Conservation (phyloP, 1,140 invertebrate species). For the Pristionchus pacificus region DNA sequence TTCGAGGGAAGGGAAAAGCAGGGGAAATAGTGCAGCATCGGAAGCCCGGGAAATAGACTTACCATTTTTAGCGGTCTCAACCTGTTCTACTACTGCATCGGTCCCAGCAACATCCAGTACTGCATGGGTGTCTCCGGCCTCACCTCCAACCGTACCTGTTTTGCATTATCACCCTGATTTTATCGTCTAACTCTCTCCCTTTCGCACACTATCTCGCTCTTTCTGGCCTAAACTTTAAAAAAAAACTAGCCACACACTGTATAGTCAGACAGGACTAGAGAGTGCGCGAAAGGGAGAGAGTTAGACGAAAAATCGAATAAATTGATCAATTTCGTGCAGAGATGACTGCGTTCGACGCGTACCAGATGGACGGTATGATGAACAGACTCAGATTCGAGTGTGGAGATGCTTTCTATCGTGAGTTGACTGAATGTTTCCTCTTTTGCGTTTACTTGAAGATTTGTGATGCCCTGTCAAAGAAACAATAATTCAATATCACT, state of each 20-base stretch:
- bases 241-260: too few relatives aligned
- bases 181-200: neutral
- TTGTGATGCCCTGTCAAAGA: too few relatives aligned
- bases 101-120: neutral
- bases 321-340: too few relatives aligned
- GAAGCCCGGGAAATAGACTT: too few relatives aligned
- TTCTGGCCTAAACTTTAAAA: too few relatives aligned
- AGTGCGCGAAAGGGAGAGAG: too few relatives aligned
- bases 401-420: neutral
- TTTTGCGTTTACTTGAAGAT: neutral
- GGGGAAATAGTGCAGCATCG: too few relatives aligned
- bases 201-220: too few relatives aligned
- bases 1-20: too few relatives aligned
- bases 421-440: neutral
- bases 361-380: neutral
- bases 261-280: too few relatives aligned
- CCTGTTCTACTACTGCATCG: neutral
- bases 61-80: neutral
- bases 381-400: neutral
- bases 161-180: neutral
- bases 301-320: too few relatives aligned
- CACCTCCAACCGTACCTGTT: neutral
- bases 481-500: too few relatives aligned
- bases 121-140: neutral
- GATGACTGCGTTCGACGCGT: neutral